Evolutionary conservation across 2,797 vertebrate species (phyloP), one percentile per base, ranked within the genome.

Genomic region (Acanthis flammea): DNA sequence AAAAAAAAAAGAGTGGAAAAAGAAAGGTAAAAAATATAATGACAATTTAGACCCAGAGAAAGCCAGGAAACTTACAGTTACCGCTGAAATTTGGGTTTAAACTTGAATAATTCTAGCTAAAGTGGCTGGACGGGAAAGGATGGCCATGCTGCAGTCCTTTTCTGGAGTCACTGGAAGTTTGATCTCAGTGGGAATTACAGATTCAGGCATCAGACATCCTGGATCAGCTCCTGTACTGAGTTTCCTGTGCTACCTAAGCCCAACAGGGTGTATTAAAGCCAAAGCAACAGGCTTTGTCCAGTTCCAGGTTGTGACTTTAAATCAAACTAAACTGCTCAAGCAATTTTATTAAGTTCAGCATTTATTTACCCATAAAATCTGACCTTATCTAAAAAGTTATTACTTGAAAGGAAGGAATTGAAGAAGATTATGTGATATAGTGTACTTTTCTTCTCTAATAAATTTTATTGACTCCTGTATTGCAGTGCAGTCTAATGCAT

Each of bases 241-340:
- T 85, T 77, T 77, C 77, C 53, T 66, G 58, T 47, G 68, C 67
- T 91, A 90, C 92, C 86, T 90, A 76, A 95, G 33, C 84, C 39
- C 42, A 70, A 77, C 5, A 73, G 63, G 42, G 62, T 75, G 51
- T 53, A 61, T 94, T 83, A 93, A 87, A 88, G 50, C 54, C 75
- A 91, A 88, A 95, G 74, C 71, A 94, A 91, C 66, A 86, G 76
- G 39, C 70, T 95, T 91, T 91, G 39, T 78, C 80, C 53, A 57
- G n/a, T 57, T 54, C 45, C 2, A 8, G 45, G n/a, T 73, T 60
- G 76, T 31, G 55, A 55, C 31, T 94, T 96, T 81, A 91, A 95
- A 92, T 87, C 50, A 91, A 58, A 51, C 33, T 66, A 18, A 80
- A 19, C 13, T 10, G 24, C 28, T 44, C 61, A 57, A 77, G 57